Percentiles rank a stretch among this genome's conserved stretches.
These are phyloP conservation scores for Stichopus horrens DNA, from an alignment of 53 echinoderm and acorn worm genomes.

Conservation along the genomic window DNA sequence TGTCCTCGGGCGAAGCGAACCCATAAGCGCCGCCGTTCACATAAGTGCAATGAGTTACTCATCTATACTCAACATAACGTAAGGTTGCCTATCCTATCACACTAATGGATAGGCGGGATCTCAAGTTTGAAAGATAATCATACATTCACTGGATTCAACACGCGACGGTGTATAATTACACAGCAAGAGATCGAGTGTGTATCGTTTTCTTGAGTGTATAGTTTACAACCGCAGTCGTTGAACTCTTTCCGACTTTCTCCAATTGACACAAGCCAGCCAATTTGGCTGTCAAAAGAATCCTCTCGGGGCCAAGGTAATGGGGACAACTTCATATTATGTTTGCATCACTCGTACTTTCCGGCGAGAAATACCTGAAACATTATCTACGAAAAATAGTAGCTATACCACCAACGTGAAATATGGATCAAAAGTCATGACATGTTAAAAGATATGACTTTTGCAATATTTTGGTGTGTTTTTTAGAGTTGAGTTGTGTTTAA, in stretches of 20 bases:
- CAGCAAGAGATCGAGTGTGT: slow-evolving; percentile 22
- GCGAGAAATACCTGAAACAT: not conserved
- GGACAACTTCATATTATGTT: slow-evolving; percentile 23
- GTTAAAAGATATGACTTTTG: not conserved
- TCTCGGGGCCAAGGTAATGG: slow-evolving; percentile 9
- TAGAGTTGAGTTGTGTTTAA: not conserved
- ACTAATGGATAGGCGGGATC: not conserved
- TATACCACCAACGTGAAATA: not conserved
- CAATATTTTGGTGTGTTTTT: not conserved
- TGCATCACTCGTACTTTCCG: slow-evolving; percentile 25
- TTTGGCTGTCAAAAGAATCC: slow-evolving; percentile 18
- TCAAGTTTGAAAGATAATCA: slow-evolving; percentile 7
- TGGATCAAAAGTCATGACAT: slow-evolving; percentile 33
- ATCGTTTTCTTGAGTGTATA: too few species aligned
- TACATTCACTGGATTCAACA: not conserved
- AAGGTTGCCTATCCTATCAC: slow-evolving; percentile 25
- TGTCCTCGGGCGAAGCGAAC: slow-evolving; percentile 26
- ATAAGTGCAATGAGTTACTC: not conserved
- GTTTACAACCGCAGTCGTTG: not conserved
- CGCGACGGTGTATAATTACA: slow-evolving; percentile 19
- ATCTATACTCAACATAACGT: not conserved
- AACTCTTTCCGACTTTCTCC: slow-evolving; percentile 7
- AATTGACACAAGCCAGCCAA: slow-evolving; percentile 37
- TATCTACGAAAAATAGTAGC: slow-evolving; percentile 16
- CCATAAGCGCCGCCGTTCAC: not conserved